Evolutionary conservation across 2,888 invertebrate genomes (phyloP), one percentile per base, ranked within the genome.

Genomic region (Acanthosoma haemorrhoidale): DNA sequence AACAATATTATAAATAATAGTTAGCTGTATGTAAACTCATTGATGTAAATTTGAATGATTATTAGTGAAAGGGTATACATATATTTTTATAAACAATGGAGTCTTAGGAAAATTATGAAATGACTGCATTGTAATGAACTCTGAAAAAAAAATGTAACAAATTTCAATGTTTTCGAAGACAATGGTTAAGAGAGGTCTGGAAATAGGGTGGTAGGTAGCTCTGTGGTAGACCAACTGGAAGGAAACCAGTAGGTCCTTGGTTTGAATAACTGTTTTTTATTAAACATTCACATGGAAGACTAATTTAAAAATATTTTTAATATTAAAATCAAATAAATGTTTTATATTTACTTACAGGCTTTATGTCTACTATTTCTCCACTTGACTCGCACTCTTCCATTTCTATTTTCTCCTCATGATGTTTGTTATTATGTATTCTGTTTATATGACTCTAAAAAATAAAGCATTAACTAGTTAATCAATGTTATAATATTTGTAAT

Each of bases 391-490:
- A 36, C 21, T 61, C 61, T 9, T 61, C 61, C 36, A 61, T 61
- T 61, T 61, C 61, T n/a, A 61, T 32, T 61, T 61, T 61, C 61
- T 61, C 61, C n/a, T 51, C 51, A 5, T 51, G 51, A 13, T 51
- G 21, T 51, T 8, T 51, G 25, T 51, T 51, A n/a, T 21, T 25
- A n/a, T 51, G 51, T 2, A n/a, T 51, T 25, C 51, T 51, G n/a
- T 51, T 51, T 21, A 51, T 51, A 25, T 51, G 51, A 2, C 51
- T 51, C 51, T 51, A 29, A 51, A 29, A 2, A 51, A 51, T 21
- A 21, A 4, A 18, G 11, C 3, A 41, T 41, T 39, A n/a, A n/a
- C n/a, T n/a, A n/a, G n/a, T n/a, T n/a, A n/a, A n/a, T n/a, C n/a
- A n/a, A n/a, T n/a, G n/a, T n/a, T n/a, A n/a, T n/a, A n/a, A n/a